Base-by-base conservation (phyloP, 1,140 invertebrate species). In the Drosophila sucinea region DNA sequence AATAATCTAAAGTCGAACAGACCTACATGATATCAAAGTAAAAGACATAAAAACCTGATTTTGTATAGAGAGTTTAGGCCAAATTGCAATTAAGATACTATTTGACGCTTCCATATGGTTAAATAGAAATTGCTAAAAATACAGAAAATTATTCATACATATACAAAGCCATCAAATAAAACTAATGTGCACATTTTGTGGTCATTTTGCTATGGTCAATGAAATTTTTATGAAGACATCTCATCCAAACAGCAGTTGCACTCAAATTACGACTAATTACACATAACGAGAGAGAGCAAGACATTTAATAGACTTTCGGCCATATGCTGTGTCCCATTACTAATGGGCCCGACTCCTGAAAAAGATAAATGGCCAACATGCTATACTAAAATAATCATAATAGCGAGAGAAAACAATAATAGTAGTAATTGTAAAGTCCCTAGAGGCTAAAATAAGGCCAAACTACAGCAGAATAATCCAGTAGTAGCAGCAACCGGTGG, bases 191-290 rank as follows among this genome's bases (percentile, higher is more conserved):
- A 47, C 67, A 72, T 72, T 75, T 78, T 66, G 55, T 64, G 61
- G 70, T 56, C 74, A 60, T 70, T 74, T 44, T 29, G 67, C 35
- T 57, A 79, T 58, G 76, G 79, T 54, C 82, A 81, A 86, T 86
- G 79, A 70, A 71, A 71, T 60, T 58, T 87, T 70, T 70, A 89
- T 86, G 65, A 73, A 70, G 71, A 79, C 83, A 79, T 81, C 69
- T 51, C 3, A 11, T 38, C 44, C 23, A 23, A 71, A 57, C 60
- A 38, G 63, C 67, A 33, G 35, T 58, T 65, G 62, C 68, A 77
- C 73, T 80, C 65, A 70, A 67, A 86, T 87, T 79, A 76, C 86
- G 81, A 57, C 70, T 86, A 86, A 83, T 86, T 86, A 77, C 69
- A 77, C 41, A 51, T 27, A 0, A 17, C 17, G 17, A 17, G 17